Percentiles rank a stretch among this genome's conserved stretches.
Conservation (phyloP, 1,140 invertebrate genomes). For the Temnothorax nylanderi region DNA sequence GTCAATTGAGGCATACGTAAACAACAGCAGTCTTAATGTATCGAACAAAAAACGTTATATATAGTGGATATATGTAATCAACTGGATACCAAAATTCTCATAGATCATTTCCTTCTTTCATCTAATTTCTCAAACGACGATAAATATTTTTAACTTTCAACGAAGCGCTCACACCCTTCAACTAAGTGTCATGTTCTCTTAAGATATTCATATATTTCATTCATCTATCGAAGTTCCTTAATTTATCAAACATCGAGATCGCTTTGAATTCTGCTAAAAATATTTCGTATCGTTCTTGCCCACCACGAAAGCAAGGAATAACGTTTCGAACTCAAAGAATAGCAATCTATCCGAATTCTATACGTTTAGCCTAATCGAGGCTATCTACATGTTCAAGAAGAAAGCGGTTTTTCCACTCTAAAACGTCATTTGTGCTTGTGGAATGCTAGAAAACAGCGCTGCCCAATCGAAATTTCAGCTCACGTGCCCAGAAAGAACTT, state of each 20-base stretch:
- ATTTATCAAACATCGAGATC: constrained; percentile 28
- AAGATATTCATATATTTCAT: constrained; percentile 22
- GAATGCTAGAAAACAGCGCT: constrained; percentile 76
- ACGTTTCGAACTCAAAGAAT: constrained; percentile 57
- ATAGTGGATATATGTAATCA: constrained; percentile 73
- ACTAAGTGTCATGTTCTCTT: constrained; percentile 20
- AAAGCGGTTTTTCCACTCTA: constrained; percentile 49
- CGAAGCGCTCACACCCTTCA: constrained; percentile 40
- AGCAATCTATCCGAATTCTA: constrained; percentile 64
- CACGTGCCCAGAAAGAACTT: constrained; percentile 25
- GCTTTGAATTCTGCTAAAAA: constrained; percentile 53
- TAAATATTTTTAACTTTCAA: constrained; percentile 65
- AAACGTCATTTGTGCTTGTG: constrained; percentile 76
- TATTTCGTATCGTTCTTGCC: constrained; percentile 37
- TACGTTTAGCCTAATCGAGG: constrained; percentile 63
- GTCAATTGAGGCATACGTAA: constrained; percentile 75
- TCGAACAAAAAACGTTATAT: constrained; percentile 72
- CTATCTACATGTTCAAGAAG: constrained; percentile 60
- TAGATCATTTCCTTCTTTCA: constrained; percentile 72
- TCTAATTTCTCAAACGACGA: constrained; percentile 59
- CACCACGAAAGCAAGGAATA: constrained; percentile 67
- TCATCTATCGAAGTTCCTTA: constrained; percentile 8
- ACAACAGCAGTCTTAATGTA: constrained; percentile 69
- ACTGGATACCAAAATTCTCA: constrained; percentile 65
- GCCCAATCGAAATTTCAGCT: constrained; percentile 50